These are phyloP conservation scores for rabbit (Oryctolagus cuniculus) DNA, from an alignment of 2,113 vertebrate genomes.

Conservation along the genomic window DNA sequence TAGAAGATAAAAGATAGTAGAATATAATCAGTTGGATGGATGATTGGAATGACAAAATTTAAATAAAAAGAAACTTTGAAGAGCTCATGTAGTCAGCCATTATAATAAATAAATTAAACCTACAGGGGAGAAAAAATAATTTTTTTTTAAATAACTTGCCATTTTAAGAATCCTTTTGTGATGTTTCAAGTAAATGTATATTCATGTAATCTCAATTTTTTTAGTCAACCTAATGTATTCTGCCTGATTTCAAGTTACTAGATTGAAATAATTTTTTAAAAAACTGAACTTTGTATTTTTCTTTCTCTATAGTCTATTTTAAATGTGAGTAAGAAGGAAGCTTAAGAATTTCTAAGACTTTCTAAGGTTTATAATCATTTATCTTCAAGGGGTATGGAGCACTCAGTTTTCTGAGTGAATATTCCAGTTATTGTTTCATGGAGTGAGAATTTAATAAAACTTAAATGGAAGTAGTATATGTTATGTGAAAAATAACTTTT, in stretches of 20 bases:
- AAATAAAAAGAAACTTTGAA: not conserved
- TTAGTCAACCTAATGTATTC: conserved; percentile 2
- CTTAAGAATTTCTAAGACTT: conserved; percentile 18
- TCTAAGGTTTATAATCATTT: conserved; percentile 32
- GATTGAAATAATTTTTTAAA: not conserved
- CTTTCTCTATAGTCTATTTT: conserved; percentile 30
- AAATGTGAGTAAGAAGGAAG: not conserved
- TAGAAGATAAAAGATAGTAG: not conserved
- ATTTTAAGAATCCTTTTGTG: not conserved
- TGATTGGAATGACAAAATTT: conserved; percentile 26
- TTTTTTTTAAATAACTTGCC: conserved; percentile 38
- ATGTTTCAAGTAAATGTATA: not conserved
- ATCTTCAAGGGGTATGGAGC: not conserved
- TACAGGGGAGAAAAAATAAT: not conserved
- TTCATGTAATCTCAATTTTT: not conserved
- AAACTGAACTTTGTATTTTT: not conserved
- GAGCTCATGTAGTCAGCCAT: not conserved
- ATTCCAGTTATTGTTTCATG: conserved; percentile 29
- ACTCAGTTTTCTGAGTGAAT: conserved; percentile 35
- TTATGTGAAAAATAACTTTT: conserved; percentile 49
- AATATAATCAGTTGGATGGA: not conserved
- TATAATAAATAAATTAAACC: conserved; percentile 46
- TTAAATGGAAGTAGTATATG: not conserved
- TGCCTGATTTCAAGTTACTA: conserved; percentile 26
- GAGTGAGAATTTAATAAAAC: conserved; percentile 60